Percentiles rank a stretch among this genome's conserved stretches.
Conservation (phyloP, 2,797 vertebrate species). For the Cirrhinus molitorella region DNA sequence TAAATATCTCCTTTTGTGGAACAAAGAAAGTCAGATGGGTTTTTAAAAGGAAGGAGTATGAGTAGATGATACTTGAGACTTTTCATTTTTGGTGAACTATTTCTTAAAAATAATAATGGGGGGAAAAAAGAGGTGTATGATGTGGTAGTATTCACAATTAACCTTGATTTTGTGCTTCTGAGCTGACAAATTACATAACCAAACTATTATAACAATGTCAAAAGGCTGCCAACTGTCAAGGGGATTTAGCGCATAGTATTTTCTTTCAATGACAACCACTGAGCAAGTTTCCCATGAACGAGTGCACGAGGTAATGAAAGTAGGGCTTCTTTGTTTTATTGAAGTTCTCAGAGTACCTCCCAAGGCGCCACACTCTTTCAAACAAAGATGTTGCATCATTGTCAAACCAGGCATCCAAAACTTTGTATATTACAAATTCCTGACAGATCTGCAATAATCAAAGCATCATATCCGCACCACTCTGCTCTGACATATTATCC, state of each 20-base stretch:
- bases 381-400: slow-evolving; percentile 28
- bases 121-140: not conserved
- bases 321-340: slow-evolving; percentile 2
- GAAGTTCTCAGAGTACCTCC: slow-evolving; percentile 6
- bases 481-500: slow-evolving; percentile 28
- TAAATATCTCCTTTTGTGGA: slow-evolving; percentile 10
- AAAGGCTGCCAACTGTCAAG: slow-evolving; percentile 19
- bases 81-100: not conserved
- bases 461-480: not conserved
- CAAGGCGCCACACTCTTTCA: slow-evolving; percentile 29
- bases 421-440: slow-evolving; percentile 35
- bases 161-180: slow-evolving; percentile 15
- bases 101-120: not conserved
- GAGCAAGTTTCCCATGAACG: slow-evolving; percentile 9
- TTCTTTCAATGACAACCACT: not conserved
- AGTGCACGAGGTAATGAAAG: slow-evolving; percentile 10
- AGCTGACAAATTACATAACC: slow-evolving; percentile 16
- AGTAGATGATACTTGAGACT: not conserved
- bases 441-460: slow-evolving; percentile 33
- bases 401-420: slow-evolving; percentile 49
- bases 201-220: not conserved
- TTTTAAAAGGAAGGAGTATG: not conserved
- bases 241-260: slow-evolving; percentile 18
- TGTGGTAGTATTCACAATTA: slow-evolving; percentile 6
- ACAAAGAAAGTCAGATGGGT: not conserved